A percentile compares a stretch with the other conserved stretches of the same genome.
Conservation (phyloP, 2,797 vertebrate species). For the Sciurus vulgaris region DNA sequence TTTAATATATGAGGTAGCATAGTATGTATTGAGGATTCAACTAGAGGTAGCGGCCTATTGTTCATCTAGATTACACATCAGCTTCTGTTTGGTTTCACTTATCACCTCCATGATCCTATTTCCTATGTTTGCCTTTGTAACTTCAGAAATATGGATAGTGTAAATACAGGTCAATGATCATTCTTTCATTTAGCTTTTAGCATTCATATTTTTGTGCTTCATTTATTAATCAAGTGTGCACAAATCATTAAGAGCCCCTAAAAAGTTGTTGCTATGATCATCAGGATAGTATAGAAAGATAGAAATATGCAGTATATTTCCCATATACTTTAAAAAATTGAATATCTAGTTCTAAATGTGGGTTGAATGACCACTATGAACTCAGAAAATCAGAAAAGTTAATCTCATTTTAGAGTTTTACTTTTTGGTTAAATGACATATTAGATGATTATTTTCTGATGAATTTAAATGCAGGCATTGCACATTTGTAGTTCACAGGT, state of each 20-base stretch:
- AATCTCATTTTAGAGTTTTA: neutral
- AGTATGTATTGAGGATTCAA: neutral
- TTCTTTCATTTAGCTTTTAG: neutral
- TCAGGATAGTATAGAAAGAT: neutral
- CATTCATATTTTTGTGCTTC: neutral
- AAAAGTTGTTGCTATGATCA: neutral
- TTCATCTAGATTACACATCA: neutral
- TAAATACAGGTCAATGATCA: neutral
- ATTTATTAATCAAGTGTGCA: neutral
- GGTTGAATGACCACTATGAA: neutral
- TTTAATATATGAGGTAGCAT: neutral
- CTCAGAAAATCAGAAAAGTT: neutral
- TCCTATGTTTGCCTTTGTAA: neutral
- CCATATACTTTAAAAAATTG: neutral
- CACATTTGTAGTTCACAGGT: constrained; percentile 65
- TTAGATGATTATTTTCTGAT: constrained; percentile 51
- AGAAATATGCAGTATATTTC: neutral
- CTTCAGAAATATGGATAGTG: neutral
- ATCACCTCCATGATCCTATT: neutral
- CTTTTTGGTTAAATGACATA: neutral
- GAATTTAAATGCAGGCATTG: neutral
- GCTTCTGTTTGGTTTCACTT: neutral
- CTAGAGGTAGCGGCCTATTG: neutral
- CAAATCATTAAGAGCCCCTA: neutral
- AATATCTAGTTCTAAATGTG: neutral